Base-by-base conservation (phyloP, 2,797 vertebrate species). In the Rhabdomys pumilio region DNA sequence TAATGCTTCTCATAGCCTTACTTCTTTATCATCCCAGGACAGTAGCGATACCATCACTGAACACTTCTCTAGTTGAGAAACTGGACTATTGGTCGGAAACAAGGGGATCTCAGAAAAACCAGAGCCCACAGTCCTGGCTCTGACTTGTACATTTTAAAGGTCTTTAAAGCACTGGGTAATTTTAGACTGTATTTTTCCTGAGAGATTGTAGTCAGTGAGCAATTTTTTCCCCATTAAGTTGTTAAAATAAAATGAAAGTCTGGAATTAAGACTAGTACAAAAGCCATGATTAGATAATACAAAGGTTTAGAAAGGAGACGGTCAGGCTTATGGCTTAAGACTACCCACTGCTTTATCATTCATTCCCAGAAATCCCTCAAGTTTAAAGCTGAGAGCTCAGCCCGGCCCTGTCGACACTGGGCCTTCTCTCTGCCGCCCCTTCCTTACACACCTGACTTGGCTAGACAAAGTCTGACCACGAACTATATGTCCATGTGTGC, bases 211-310 rank as follows among this genome's bases (percentile, higher is more conserved):
- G 50, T 90, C 81, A 1, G 7, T 65, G 63, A 53, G 29, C 15
- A 97, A 41, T 79, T 73, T 53, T 67, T 75, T 26, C 38, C 29
- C 81, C 47, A 83, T 90, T 85, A 95, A 75, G 79, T 85, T 90
- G 73, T 82, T 97, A 95, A 81, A 96, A 91, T 91, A 93, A 75
- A 95, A 86, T 87, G 79, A 95, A 95, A 94, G 73, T 73, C 31
- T 53, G 63, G 14, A 90, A 95, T 90, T 93, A 90, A 90, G 55
- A 95, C 72, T 80, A 95, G 87, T 90, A 75, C 10, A 47, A 63
- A 94, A 94, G 87, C 92, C 75, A 89, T 34, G 57, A 69, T 96
- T 80, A 86, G 82, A 89, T 65, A 82, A 81, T 73, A 72, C 72
- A 59, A 61, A 96, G 93, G 55, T 94, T 79, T 75, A 67, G 90